These are phyloP conservation scores for Centropyge bicolor DNA, from an alignment of 2,797 vertebrate species.

Conservation along the genomic window DNA sequence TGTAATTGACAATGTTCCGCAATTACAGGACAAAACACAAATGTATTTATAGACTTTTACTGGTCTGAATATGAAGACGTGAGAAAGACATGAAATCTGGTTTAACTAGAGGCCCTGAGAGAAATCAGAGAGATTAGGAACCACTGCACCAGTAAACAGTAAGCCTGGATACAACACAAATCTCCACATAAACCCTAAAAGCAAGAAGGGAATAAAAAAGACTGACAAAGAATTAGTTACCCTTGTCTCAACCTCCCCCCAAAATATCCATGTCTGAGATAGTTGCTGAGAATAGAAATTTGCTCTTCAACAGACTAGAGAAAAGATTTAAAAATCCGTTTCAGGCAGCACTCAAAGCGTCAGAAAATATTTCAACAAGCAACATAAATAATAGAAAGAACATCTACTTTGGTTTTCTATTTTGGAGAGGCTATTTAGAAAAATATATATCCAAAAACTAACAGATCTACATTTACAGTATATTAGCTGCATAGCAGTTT, in stretches of 20 bases:
- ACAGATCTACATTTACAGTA: slow-evolving; percentile 77
- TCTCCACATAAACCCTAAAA: slow-evolving; percentile 75
- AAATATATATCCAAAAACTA: slow-evolving; percentile 80
- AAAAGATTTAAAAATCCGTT: slow-evolving; percentile 41
- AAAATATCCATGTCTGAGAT: slow-evolving; percentile 19
- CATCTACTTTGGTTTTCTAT: slow-evolving; percentile 69
- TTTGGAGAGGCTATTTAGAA: slow-evolving; percentile 74
- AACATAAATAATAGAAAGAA: slow-evolving; percentile 77
- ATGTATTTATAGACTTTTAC: slow-evolving; percentile 1
- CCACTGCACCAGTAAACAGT: slow-evolving; percentile 79
- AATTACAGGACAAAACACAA: slow-evolving; percentile 14
- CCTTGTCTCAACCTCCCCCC: slow-evolving; percentile 23
- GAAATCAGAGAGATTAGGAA: slow-evolving; percentile 27
- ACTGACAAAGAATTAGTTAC: slow-evolving; percentile 22
- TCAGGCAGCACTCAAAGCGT: slow-evolving; percentile 53
- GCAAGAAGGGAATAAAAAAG: slow-evolving; percentile 71
- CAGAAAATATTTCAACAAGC: slow-evolving; percentile 56
- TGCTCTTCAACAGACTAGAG: slow-evolving; percentile 35
- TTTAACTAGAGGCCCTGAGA: slow-evolving; percentile 5
- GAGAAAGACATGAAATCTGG: not conserved
- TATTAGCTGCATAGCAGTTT: slow-evolving; percentile 85
- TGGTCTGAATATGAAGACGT: slow-evolving; percentile 11
- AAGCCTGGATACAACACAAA: slow-evolving; percentile 60
- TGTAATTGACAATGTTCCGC: slow-evolving; percentile 8
- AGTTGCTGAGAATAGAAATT: slow-evolving; percentile 41